These are phyloP conservation scores for Drosophila diplacantha DNA, from an alignment of 2,888 invertebrate species.

Conservation along the genomic window DNA sequence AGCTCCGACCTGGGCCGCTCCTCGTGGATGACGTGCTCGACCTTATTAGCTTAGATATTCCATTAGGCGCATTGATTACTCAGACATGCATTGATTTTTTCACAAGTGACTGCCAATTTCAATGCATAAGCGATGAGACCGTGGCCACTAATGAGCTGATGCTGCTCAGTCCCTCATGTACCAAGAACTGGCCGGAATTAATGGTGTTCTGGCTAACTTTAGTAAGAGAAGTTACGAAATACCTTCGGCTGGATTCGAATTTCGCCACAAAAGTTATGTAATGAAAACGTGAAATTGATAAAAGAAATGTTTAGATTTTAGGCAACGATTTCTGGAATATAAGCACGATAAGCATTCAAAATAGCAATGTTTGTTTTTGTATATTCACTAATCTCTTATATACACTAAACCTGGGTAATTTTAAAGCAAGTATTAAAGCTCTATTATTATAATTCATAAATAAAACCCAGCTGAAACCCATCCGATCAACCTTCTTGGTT, in stretches of 20 bases:
- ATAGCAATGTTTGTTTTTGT: neutral
- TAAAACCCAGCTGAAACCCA: neutral
- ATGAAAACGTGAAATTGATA: neutral
- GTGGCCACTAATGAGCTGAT: slow-evolving; percentile 57
- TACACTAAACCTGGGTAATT: too few relatives aligned
- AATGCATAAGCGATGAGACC: slow-evolving; percentile 67
- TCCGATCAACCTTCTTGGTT: neutral
- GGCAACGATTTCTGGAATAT: neutral
- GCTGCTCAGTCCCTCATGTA: slow-evolving; percentile 3
- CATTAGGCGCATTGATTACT: slow-evolving; percentile 70
- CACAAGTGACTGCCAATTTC: slow-evolving; percentile 70
- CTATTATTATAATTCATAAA: too few relatives aligned
- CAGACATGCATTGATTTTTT: slow-evolving; percentile 73
- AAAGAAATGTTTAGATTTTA: neutral
- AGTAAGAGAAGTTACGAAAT: neutral
- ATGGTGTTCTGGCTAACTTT: neutral
- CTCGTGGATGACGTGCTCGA: slow-evolving; percentile 17
- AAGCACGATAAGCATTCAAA: neutral
- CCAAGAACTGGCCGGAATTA: slow-evolving; percentile 1
- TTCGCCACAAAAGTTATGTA: neutral
- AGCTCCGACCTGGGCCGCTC: slow-evolving; percentile 12
- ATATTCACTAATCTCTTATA: neutral
- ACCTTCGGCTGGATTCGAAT: neutral
- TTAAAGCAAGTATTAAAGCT: rapidly evolving
- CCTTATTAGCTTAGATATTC: slow-evolving; percentile 70